Percentiles rank a stretch among this genome's conserved stretches.
These are phyloP conservation scores for Andricus quercusramuli DNA, from an alignment of 2,888 invertebrate genomes.

Conservation along the genomic window DNA sequence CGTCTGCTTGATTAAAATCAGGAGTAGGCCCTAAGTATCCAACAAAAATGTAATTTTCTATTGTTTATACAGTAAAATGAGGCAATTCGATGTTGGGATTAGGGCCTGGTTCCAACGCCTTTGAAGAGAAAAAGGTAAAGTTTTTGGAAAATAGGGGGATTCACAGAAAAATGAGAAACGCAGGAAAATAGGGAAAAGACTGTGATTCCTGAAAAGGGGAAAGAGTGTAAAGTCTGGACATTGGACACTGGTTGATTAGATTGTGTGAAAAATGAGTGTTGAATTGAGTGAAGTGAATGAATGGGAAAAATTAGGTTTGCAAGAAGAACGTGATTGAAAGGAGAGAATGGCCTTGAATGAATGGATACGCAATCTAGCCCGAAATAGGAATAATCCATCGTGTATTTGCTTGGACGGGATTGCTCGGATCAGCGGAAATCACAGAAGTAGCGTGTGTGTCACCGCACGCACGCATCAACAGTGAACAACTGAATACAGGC, in stretches of 20 bases:
- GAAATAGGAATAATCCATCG: conserved; percentile 38
- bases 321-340: conserved; percentile 28
- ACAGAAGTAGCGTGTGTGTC: conserved; percentile 29
- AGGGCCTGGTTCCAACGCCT: too few species aligned
- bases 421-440: conserved; percentile 28
- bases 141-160: too few species aligned
- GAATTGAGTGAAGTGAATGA: conserved; percentile 28
- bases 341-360: conserved; percentile 30
- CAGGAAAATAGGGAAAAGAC: too few species aligned
- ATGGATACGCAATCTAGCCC: conserved; percentile 30
- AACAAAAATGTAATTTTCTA: too few species aligned
- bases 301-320: conserved; percentile 32
- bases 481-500: not conserved
- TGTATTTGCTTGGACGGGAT: conserved; percentile 31
- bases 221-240: too few species aligned
- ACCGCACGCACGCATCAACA: conserved; percentile 6
- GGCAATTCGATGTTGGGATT: too few species aligned
- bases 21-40: too few species aligned
- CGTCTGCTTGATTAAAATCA: too few species aligned
- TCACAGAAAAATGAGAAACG: too few species aligned
- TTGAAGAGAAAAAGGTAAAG: too few species aligned
- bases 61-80: too few species aligned
- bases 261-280: conserved; percentile 8
- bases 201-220: too few species aligned
- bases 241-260: conserved; percentile 4